Base-by-base conservation (phyloP, 2,113 vertebrate species). In the Phoxinus phoxinus region DNA sequence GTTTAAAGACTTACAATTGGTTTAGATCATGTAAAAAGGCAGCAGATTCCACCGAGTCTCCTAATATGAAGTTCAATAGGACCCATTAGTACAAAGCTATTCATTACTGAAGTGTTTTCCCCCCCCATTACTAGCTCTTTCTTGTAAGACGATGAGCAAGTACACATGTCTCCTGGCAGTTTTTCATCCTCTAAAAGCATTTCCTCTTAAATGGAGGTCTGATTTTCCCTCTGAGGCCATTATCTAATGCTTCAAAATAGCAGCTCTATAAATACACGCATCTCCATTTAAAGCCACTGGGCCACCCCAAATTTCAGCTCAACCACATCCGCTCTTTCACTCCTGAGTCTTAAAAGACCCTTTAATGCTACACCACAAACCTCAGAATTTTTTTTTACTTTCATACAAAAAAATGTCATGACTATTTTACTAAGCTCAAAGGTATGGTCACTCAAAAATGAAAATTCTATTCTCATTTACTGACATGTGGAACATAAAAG, bases 201-300 rank as follows among this genome's bases (percentile, higher is more conserved):
- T 86, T 79, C 80, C 79, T 85, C 85, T 86, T 69, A 63, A 44
- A 65, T 72, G 27, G 46, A 85, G 80, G 58, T 85, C 37, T 63
- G 84, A 85, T 67, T 63, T 48, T 75, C 83, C 84, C 87, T 56
- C 11, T 65, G 86, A 83, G 85, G 75, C 88, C 41, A 83, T 89
- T 91, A 86, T 85, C 71, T 65, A 86, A 72, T 48, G 81, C 65
- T 67, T 77, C 37, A 75, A 86, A 81, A 84, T 83, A 51, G 84
- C 41, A 65, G 32, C 35, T 67, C 79, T 89, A 86, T 85, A 90
- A 90, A 90, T 88, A 91, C 13, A 86, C 75, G 78, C 53, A 56
- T 48, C 51, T 61, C 67, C 81, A 21, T 63, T 75, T 51, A 83
- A 83, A 81, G 17, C 23, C 69, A 84, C 58, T 56, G 46, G 37